Conservation (phyloP, 2,888 invertebrate genomes). For the Empis stercorea region DNA sequence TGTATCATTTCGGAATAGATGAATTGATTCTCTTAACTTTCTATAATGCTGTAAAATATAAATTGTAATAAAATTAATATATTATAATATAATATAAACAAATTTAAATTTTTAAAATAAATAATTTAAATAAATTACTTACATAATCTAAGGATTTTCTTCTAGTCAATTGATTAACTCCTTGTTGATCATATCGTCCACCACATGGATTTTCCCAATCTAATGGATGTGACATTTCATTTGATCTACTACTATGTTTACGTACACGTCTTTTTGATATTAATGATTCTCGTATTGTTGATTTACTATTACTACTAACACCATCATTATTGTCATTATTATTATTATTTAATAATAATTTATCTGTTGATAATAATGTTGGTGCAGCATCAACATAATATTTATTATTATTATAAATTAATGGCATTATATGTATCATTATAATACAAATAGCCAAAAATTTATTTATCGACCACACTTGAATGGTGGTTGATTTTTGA, state of each 20-base stretch:
- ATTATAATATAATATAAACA: neutral
- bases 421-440: constrained; percentile 8
- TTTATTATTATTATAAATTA: neutral
- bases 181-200: constrained; percentile 9
- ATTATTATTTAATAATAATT: too few species aligned
- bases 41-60: constrained; percentile 4
- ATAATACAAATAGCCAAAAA: constrained; percentile 9
- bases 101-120: neutral
- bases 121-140: neutral
- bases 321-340: too few species aligned
- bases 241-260: neutral
- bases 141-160: neutral
- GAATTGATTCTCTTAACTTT: constrained; percentile 3
- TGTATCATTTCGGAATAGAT: neutral
- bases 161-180: neutral
- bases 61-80: constrained; percentile 1
- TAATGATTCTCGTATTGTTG: neutral
- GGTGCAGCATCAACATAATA: neutral
- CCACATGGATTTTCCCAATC: constrained; percentile 32
- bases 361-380: constrained; percentile 6
- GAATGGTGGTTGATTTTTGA: constrained; percentile 5
- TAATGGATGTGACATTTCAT: constrained; percentile 11
- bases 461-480: constrained; percentile 14
- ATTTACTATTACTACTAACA: neutral
- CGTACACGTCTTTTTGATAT: neutral